phyloP scores from a whole-genome alignment of 2,113 vertebrate genomes.

The Entomyzon cyanotis region DNA sequence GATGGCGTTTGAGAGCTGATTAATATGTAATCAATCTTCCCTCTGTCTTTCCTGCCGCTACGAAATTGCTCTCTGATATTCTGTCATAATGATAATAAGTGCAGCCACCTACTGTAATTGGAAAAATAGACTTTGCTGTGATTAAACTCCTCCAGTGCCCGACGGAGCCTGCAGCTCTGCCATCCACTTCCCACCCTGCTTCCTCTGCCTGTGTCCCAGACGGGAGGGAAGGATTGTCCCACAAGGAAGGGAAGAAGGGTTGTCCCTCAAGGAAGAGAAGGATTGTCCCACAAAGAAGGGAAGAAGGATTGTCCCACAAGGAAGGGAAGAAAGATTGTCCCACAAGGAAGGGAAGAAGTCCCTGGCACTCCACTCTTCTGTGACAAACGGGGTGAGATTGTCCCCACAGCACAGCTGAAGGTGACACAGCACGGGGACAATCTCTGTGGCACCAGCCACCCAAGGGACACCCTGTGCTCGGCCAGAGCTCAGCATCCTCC shows the following conservation, averaged over 20 bases:
- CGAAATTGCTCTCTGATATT: background rate
- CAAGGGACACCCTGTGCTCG: background rate
- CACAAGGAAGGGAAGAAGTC: rapidly evolving
- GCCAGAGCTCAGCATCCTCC: background rate
- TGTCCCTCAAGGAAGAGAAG: rapidly evolving
- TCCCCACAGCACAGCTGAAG: background rate
- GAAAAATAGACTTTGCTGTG: conserved; percentile 41
- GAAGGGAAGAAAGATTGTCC: background rate
- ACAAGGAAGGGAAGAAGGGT: rapidly evolving
- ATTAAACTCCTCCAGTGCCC: conserved; percentile 20
- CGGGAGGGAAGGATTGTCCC: background rate
- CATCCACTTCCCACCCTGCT: background rate
- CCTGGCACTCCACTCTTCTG: rapidly evolving
- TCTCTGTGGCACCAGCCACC: background rate
- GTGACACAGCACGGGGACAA: background rate
- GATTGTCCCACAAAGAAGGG: background rate
- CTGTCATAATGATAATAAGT: conserved; percentile 42
- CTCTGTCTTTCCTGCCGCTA: background rate
- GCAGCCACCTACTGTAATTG: conserved; percentile 53
- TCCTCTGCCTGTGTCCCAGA: rapidly evolving
- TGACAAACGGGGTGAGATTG: rapidly evolving
- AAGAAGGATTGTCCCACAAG: background rate
- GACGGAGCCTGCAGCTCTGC: background rate
- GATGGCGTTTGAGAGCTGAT: background rate
- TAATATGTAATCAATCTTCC: background rate